phyloP scores from a whole-genome alignment of 2,113 vertebrate genomes.

The Scytalopus superciliaris region DNA sequence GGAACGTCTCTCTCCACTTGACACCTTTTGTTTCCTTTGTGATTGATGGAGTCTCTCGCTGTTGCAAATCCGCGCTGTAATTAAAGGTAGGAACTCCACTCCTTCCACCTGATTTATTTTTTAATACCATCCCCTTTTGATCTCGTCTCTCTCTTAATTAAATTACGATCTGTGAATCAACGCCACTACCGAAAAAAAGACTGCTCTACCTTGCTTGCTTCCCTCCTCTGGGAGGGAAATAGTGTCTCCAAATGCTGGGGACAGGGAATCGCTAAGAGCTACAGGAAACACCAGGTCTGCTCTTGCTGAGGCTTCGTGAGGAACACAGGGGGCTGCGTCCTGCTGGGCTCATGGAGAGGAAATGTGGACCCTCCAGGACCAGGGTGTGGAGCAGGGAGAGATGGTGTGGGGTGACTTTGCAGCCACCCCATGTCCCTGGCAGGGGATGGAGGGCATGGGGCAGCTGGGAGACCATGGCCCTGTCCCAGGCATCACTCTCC shows the following conservation, averaged over 20 bases:
- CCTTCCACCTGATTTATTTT: constrained; percentile 38
- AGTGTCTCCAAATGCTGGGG: no score
- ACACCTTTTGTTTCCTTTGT: not conserved
- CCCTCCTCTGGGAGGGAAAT: not conserved
- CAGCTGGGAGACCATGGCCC: no score
- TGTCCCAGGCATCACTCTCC: not conserved
- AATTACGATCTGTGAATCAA: not conserved
- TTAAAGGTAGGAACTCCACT: constrained; percentile 31
- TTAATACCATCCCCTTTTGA: constrained; percentile 37
- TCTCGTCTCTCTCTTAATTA: constrained; percentile 21
- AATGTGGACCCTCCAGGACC: rapidly evolving
- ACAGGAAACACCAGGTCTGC: not conserved
- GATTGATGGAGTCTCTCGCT: not conserved
- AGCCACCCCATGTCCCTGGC: not conserved
- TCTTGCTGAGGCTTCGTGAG: not conserved
- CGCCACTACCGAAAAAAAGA: not conserved
- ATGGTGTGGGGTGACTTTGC: not conserved
- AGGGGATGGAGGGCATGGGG: not conserved
- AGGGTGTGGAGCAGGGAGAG: not conserved
- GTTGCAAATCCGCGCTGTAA: not conserved
- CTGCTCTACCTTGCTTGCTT: not conserved
- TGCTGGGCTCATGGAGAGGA: rapidly evolving
- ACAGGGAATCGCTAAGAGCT: rapidly evolving
- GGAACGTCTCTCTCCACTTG: not conserved
- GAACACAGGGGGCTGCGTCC: not conserved